Conservation (phyloP, 2,113 vertebrate species). For the Campylorhamphus procurvoides region DNA sequence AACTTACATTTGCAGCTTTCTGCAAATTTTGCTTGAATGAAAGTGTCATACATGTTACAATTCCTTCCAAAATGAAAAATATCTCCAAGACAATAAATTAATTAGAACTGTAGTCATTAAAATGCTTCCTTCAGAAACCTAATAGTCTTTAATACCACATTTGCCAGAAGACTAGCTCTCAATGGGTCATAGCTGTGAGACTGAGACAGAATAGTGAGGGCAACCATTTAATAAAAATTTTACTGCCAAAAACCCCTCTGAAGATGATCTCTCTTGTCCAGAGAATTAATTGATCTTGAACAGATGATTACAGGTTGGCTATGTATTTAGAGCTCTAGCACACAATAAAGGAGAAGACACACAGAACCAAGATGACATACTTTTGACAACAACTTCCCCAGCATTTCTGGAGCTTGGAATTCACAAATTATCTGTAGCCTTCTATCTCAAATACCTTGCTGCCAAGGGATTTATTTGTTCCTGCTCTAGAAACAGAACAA, state of each 20-base stretch:
- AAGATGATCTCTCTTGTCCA: neutral
- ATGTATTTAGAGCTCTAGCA: neutral
- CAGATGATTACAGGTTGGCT: neutral
- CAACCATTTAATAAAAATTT: neutral
- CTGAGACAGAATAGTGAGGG: neutral
- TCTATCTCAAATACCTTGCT: neutral
- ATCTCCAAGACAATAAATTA: neutral
- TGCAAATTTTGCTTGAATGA: neutral
- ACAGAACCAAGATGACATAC: neutral
- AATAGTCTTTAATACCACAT: neutral
- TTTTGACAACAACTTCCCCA: neutral
- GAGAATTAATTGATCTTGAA: neutral
- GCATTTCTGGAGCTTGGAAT: neutral
- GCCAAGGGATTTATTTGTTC: neutral
- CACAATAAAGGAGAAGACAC: neutral
- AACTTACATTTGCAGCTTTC: neutral
- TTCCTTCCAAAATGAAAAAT: neutral
- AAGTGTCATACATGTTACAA: neutral
- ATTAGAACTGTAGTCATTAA: neutral
- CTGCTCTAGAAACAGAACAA: neutral
- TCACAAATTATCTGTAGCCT: neutral
- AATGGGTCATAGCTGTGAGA: neutral
- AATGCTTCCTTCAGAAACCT: neutral
- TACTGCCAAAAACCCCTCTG: neutral
- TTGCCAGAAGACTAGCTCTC: neutral